These are phyloP conservation scores for Danio aesculapii DNA, from an alignment of 2,797 vertebrate genomes.

Conservation along the genomic window DNA sequence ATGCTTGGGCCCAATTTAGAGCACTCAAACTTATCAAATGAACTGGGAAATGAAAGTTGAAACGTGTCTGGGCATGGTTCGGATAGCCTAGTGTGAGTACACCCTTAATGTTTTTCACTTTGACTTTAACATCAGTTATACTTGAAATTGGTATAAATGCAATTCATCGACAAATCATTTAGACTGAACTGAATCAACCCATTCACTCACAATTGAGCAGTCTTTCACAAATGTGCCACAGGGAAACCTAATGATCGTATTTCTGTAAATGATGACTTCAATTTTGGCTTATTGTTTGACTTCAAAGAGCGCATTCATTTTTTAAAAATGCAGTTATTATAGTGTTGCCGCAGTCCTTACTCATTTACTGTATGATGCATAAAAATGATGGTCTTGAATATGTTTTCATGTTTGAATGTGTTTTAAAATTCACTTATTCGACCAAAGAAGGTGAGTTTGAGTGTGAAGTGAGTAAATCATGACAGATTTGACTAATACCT, in stretches of 20 bases:
- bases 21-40: too few species aligned
- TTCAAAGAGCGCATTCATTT: neutral
- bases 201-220: neutral
- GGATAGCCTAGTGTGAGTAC: too few species aligned
- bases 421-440: neutral
- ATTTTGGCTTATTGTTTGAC: neutral
- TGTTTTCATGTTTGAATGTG: neutral
- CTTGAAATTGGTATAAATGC: neutral
- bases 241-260: neutral
- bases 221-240: neutral
- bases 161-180: neutral
- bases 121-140: neutral
- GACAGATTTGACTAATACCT: constrained; percentile 17
- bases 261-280: neutral
- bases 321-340: neutral
- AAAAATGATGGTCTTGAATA: neutral
- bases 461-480: constrained; percentile 37
- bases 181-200: neutral
- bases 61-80: too few species aligned
- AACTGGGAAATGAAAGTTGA: too few species aligned
- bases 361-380: neutral
- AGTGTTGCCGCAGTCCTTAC: neutral
- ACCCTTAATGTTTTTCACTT: too few species aligned
- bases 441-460: neutral
- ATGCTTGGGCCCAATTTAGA: too few species aligned